These are phyloP conservation scores for Pantelozetes paolii DNA, from an alignment of 2,888 invertebrate genomes.

Conservation along the genomic window DNA sequence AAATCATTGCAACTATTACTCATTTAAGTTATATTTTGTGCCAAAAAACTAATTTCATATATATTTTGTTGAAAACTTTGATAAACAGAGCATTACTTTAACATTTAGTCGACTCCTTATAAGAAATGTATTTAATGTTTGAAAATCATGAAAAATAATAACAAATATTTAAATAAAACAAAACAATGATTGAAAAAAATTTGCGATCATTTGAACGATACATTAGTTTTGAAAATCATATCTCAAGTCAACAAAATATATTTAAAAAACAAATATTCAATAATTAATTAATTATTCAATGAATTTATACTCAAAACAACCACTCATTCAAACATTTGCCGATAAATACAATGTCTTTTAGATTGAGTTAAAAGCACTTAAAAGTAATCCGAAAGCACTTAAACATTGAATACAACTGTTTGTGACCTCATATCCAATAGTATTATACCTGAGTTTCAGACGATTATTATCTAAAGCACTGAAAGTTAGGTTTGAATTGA, in stretches of 20 bases:
- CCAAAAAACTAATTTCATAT: too few species aligned
- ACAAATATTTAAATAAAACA: too few species aligned
- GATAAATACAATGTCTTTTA: neutral
- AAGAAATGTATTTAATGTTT: too few species aligned
- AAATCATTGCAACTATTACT: neutral
- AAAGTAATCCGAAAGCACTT: neutral
- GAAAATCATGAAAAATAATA: too few species aligned
- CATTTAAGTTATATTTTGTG: too few species aligned
- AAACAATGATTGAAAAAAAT: too few species aligned
- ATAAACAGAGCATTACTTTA: too few species aligned
- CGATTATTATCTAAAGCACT: neutral
- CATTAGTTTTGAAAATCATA: too few species aligned
- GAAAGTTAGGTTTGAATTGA: neutral
- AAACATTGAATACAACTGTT: neutral
- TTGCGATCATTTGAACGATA: too few species aligned
- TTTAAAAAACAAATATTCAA: neutral
- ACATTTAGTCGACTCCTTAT: too few species aligned
- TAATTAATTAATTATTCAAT: neutral
- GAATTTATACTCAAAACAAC: neutral
- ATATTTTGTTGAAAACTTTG: too few species aligned
- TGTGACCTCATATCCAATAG: neutral
- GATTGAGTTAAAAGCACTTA: neutral
- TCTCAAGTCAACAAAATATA: neutral
- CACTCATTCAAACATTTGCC: neutral
- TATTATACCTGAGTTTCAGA: neutral